Base-by-base conservation (phyloP, 2,797 vertebrate genomes). In the Poecile montanus region DNA sequence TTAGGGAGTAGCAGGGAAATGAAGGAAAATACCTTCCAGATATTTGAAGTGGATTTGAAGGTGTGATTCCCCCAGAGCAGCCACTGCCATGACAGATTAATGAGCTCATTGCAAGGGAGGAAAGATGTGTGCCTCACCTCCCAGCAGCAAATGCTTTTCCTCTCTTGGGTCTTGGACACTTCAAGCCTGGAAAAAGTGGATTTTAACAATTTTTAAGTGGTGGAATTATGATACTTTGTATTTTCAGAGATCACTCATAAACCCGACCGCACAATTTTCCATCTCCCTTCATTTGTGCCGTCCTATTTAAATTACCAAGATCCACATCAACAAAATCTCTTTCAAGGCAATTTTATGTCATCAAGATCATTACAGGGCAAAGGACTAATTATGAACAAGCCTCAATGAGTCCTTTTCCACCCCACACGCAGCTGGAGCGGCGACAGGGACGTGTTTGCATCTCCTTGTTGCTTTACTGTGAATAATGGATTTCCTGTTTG, bases 401-500 rank as follows among this genome's bases (percentile, higher is more conserved):
- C 48, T 71, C 56, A 48, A 10, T 32, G 79, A 91, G 40, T 23
- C 20, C 25, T 80, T 83, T 90, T 36, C 65, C 80, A 80, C 42
- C 38, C 68, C 36, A 38, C 20, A 15, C 0, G 0, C 67, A 87
- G 32, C 71, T 14, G 2, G 58, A 38, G 42, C 38, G 61, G 44
- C 0, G 0, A 2, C n/a, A 71, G 65, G 34, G 38, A 68, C 0
- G 0, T 16, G 30, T 83, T 71, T 86, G 65, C 74, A 85, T 86
- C 91, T 92, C 4, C 0, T 40, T 25, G 3, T 40, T 76, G 17
- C 57, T 80, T 44, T 40, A 57, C 67, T 20, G 8, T 26, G 42
- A 94, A 36, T 85, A 82, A 91, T 60, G 53, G 72, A 36, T 89
- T 91, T 92, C 60, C 85, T 77, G 40, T 73, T 93, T 51, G 66